Conservation (phyloP, 2,113 vertebrate genomes). For the Lampris incognitus region DNA sequence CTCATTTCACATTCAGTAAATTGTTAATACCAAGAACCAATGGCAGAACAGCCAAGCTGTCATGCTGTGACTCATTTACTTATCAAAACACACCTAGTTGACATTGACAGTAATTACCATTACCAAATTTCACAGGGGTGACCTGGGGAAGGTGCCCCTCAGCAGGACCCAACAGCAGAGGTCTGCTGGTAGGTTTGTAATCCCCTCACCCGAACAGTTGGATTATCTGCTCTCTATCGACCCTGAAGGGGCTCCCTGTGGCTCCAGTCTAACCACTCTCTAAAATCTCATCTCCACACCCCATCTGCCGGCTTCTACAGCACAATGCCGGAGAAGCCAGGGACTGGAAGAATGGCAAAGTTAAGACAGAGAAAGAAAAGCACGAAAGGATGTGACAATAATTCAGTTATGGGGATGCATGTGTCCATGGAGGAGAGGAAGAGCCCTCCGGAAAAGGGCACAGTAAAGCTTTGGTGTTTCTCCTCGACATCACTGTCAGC, state of each 20-base stretch:
- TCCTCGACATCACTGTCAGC: neutral
- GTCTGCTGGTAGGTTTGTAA: slow-evolving; percentile 76
- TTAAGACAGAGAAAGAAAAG: slow-evolving; percentile 10
- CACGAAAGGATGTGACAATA: slow-evolving; percentile 11
- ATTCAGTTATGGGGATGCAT: neutral
- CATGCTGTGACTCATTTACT: slow-evolving; percentile 13
- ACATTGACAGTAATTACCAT: slow-evolving; percentile 33
- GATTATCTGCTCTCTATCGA: slow-evolving; percentile 72
- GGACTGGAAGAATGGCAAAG: slow-evolving; percentile 19
- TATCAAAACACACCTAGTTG: slow-evolving; percentile 21
- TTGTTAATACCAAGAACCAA: neutral
- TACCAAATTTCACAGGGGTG: slow-evolving; percentile 61
- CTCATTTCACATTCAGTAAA: neutral
- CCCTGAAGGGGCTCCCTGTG: slow-evolving; percentile 72
- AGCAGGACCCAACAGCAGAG: slow-evolving; percentile 72
- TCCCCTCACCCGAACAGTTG: slow-evolving; percentile 72
- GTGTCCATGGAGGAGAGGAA: neutral
- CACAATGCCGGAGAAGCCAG: slow-evolving; percentile 52
- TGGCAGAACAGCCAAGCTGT: neutral
- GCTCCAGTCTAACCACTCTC: slow-evolving; percentile 69
- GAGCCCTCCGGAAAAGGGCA: neutral
- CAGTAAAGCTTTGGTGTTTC: neutral
- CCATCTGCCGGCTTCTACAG: slow-evolving; percentile 66
- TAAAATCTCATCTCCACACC: slow-evolving; percentile 70
- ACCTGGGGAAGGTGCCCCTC: slow-evolving; percentile 67